Base-by-base conservation (phyloP, 2,888 invertebrate genomes). In the Gymnoscelis rufifasciata region DNA sequence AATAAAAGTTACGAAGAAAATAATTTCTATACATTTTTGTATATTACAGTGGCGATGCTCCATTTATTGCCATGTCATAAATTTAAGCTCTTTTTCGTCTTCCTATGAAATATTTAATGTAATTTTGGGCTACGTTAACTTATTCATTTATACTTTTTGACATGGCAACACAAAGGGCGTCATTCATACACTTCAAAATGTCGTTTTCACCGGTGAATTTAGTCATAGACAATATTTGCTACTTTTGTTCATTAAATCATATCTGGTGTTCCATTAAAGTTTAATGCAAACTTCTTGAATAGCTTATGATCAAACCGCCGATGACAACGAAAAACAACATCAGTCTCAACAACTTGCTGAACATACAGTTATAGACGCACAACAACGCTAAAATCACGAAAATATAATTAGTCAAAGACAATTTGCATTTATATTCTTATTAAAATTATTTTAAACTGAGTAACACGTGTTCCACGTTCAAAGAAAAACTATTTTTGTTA, bases 331-430 rank as follows among this genome's bases (percentile, higher is more conserved):
- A 43, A 19, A 71, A 77, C 79, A 74, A 46, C 68, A 71, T 83
- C 84, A 84, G 84, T 84, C 84, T 84, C 84, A 81, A 75, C 68
- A 64, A 64, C 59, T 59, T 54, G 54, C 59, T 54, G 60, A 63
- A 59, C 53, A 56, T 51, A 61, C 57, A 60, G 55, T 59, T 57
- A 59, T 53, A 62, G 55, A 42, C 46, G 38, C 50, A 55, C 56
- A 43, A 47, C 13, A 53, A 49, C 48, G 54, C 39, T 42, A 19
- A 46, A 47, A 43, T 33, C 33, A 47, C 40, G 41, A 38, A 26
- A 47, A 43, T 35, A 43, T 41, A 44, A n/a, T 38, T 46, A 43
- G 52, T 58, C 52, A 55, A 51, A 54, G 55, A 57, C 48, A 54
- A 49, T 51, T 47, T 49, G n/a, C 15, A 19, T 50, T 51, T 28